These are phyloP conservation scores for Platycheirus albimanus DNA, from an alignment of 2,888 invertebrate genomes.

Conservation along the genomic window DNA sequence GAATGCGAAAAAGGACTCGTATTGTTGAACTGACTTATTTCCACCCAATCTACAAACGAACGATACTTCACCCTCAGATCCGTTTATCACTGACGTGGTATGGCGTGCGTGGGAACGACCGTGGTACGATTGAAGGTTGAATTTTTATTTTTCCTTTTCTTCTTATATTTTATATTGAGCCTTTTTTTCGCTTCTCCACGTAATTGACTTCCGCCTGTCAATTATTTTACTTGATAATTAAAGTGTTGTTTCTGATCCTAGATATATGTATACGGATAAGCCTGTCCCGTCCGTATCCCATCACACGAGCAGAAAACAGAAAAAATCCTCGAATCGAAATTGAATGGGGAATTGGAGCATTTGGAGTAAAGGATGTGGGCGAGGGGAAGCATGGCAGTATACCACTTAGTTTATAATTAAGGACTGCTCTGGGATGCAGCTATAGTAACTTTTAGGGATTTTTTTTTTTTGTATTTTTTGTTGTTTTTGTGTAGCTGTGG, in stretches of 20 bases:
- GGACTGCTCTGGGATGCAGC: not conserved
- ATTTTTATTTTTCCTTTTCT: slow-evolving; percentile 12
- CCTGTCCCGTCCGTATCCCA: not conserved
- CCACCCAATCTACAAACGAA: not conserved
- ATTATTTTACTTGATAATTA: slow-evolving; percentile 70
- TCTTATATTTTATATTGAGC: slow-evolving; percentile 1
- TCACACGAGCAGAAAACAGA: slow-evolving; percentile 8
- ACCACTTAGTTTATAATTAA: slow-evolving; percentile 65
- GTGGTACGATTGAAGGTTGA: slow-evolving; percentile 9
- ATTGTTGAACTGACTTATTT: slow-evolving; percentile 7
- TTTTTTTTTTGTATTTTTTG: not conserved
- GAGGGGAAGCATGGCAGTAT: slow-evolving; percentile 18
- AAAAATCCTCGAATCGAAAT: slow-evolving; percentile 49
- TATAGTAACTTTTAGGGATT: not conserved
- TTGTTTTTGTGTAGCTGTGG: too few species aligned
- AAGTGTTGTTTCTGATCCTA: slow-evolving; percentile 30
- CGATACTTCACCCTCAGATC: slow-evolving; percentile 10
- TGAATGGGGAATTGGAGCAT: slow-evolving; percentile 53
- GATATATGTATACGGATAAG: not conserved
- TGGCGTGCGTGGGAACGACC: not conserved
- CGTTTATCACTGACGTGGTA: slow-evolving; percentile 10
- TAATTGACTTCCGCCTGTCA: slow-evolving; percentile 59
- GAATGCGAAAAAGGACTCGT: not conserved
- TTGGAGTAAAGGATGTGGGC: not conserved
- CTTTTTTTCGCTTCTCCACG: slow-evolving; percentile 21